phyloP scores from a whole-genome alignment of 2,888 invertebrate genomes.

The Xestia sexstrigata region DNA sequence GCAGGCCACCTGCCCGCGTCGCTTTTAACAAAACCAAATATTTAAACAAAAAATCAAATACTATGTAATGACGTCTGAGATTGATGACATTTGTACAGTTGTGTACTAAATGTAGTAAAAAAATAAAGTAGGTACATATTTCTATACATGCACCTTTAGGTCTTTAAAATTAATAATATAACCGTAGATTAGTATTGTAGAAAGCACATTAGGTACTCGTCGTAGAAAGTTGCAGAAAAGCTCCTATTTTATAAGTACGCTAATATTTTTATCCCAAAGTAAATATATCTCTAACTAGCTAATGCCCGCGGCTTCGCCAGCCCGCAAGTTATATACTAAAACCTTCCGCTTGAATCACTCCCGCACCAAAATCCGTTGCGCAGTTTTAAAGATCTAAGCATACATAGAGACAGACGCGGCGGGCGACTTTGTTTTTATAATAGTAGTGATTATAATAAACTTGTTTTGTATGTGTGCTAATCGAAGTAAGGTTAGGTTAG shows the following conservation, averaged over 20 bases:
- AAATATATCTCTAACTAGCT: background rate
- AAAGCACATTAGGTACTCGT: background rate
- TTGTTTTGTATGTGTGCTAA: background rate
- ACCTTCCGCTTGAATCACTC: no score
- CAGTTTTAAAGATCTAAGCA: no score
- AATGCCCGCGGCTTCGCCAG: no score
- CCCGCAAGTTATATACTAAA: no score
- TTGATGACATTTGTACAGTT: conserved; percentile 74
- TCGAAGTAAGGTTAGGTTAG: no score
- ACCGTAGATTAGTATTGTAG: background rate
- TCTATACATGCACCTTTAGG: no score
- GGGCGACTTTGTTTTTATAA: no score
- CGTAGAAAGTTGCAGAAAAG: background rate
- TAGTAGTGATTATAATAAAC: background rate
- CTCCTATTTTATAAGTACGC: background rate
- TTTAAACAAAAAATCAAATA: conserved; percentile 77
- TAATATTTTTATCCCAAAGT: background rate
- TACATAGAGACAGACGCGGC: no score
- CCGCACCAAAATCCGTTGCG: no score
- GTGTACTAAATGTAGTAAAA: background rate
- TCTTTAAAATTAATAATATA: background rate
- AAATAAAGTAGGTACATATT: no score
- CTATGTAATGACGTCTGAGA: conserved; percentile 74
- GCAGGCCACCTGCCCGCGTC: conserved; percentile 70
- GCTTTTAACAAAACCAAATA: conserved; percentile 78